Base-by-base conservation (phyloP, 2,113 vertebrate species). In the Seriola rivoliana region DNA sequence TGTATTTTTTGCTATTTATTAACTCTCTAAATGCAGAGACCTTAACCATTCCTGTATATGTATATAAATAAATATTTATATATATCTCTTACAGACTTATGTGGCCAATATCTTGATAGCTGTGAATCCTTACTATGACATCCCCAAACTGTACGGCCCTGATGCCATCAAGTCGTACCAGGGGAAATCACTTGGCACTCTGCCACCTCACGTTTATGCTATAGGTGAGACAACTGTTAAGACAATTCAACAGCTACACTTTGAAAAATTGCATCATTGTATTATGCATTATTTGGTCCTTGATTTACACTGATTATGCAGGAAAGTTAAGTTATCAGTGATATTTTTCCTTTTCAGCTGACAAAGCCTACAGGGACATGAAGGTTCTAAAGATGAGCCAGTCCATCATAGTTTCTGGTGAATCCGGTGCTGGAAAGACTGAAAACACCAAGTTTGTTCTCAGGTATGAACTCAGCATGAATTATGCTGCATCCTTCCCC, bases 401-500 rank as follows among this genome's bases (percentile, higher is more conserved):
- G 88, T 99, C 98, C 67, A 98, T 99, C 91, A 98, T 99, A 75
- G 98, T 99, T 50, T 99, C 98, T 82, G 98, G 98, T 87, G 98
- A 99, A 95, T 99, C 98, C 1, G 98, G 98, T 88, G 98, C 98
- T 86, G 98, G 98, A 86, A 99, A 99, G 94, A 99, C 98, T 21
- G 98, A 99, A 96, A 99, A 99, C 91, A 99, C 98, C 46, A 99
- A 99, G 92, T 99, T 99, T 96, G 97, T 99, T 92, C 94, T 99
- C 87, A 97, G 98, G 98, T 99, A 82, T 83, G 93, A 94, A 34
- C 60, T 3, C 2, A 6, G 40, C 44, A 4, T 57, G 8, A 80
- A 52, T 52, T 21, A 48, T 64, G 10, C 4, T 32, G 4, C 40
- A 16, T 71, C 40, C n/a, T 19, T 10, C 23, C 14, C 40, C 44